Percentiles rank a stretch among this genome's conserved stretches.
These are phyloP conservation scores for Lottia gigantea DNA, from an alignment of 2,888 invertebrate species.

Conservation along the genomic window DNA sequence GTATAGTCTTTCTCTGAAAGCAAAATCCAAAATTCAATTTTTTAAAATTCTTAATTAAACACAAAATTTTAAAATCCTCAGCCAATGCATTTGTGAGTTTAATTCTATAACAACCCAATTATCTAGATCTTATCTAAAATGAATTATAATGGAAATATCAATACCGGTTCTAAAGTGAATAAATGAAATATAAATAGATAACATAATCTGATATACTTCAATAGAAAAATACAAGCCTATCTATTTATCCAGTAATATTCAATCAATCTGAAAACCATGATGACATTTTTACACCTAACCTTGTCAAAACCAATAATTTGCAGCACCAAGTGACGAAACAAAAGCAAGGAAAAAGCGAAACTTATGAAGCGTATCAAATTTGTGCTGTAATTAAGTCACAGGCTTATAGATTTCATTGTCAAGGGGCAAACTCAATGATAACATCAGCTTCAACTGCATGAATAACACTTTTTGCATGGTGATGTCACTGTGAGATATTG, in stretches of 20 bases:
- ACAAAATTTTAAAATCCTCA: too few species aligned
- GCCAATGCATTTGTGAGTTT: too few species aligned
- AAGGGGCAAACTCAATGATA: conserved; percentile 2
- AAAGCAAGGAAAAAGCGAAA: not conserved
- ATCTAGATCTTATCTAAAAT: too few species aligned
- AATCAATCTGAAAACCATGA: conserved; percentile 2
- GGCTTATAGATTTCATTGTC: conserved; percentile 10
- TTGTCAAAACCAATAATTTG: not conserved
- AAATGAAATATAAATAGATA: too few species aligned
- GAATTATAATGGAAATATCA: too few species aligned
- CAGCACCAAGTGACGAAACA: not conserved
- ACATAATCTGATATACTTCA: too few species aligned
- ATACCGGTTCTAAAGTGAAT: too few species aligned
- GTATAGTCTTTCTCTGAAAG: too few species aligned
- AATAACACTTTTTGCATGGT: conserved; percentile 7
- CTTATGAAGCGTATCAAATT: not conserved
- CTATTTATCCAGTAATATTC: not conserved
- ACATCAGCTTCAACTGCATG: not conserved
- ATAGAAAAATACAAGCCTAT: too few species aligned
- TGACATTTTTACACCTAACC: not conserved
- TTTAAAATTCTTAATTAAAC: too few species aligned
- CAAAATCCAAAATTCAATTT: too few species aligned
- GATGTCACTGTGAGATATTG: conserved; percentile 2
- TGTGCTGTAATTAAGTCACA: conserved; percentile 9
- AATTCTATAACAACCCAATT: too few species aligned